These are phyloP conservation scores for Vidua chalybeata DNA, from an alignment of 2,113 vertebrate species.

Conservation along the genomic window DNA sequence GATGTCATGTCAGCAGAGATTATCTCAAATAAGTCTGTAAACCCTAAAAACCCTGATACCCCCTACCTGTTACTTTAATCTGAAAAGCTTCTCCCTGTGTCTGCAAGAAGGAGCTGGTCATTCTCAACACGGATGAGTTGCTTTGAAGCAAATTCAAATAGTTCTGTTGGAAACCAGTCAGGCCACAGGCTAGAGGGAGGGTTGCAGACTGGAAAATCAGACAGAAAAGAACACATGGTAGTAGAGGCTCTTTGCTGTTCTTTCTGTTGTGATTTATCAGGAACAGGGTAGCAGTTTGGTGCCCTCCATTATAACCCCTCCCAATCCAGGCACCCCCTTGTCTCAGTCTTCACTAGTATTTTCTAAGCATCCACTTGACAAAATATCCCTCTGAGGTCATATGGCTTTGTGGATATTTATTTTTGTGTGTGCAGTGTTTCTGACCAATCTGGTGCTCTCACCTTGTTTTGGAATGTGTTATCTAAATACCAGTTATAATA, in stretches of 20 bases:
- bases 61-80: conserved; percentile 73
- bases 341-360: rapidly evolving
- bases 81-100: conserved; percentile 37
- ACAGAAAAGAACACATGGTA: not conserved
- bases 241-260: not conserved
- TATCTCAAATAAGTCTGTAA: not conserved
- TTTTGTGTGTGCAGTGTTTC: not conserved
- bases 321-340: not conserved
- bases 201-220: conserved; percentile 35
- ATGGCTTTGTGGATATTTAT: not conserved
- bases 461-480: conserved; percentile 51
- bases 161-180: conserved; percentile 60
- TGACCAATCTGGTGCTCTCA: conserved; percentile 37
- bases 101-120: conserved; percentile 67
- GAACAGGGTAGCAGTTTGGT: not conserved
- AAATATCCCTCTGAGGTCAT: not conserved
- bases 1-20: not conserved
- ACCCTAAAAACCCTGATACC: not conserved
- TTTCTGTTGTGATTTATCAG: not conserved
- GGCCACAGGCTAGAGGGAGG: conserved; percentile 61
- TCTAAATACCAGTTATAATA: conserved; percentile 77
- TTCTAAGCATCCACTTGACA: not conserved
- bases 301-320: not conserved
- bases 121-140: not conserved
- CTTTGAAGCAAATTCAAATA: conserved; percentile 66